Percentiles rank a stretch among this genome's conserved stretches.
These are phyloP conservation scores for Brachystomella parvula DNA, from an alignment of 1,140 invertebrate species.

Conservation along the genomic window DNA sequence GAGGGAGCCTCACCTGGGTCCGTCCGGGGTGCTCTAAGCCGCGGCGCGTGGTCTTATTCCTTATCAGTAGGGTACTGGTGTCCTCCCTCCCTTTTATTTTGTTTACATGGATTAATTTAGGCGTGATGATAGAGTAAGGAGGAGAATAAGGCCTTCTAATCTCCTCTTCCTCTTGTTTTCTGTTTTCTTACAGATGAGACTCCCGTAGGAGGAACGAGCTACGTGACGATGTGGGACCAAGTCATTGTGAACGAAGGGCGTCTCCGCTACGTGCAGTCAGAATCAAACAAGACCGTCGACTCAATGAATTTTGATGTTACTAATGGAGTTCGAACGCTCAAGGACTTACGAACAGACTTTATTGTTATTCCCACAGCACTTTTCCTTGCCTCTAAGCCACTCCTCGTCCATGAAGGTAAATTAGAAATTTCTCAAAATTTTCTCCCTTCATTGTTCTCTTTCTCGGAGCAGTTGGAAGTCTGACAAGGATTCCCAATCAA, in stretches of 20 bases:
- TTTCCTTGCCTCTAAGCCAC: constrained; percentile 39
- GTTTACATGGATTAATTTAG: constrained; percentile 6
- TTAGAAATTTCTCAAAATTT: background rate
- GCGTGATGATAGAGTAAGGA: constrained; percentile 3
- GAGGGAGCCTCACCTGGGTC: no score
- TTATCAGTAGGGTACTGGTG: background rate
- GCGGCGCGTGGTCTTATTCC: no score
- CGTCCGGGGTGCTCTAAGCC: background rate
- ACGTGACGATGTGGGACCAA: constrained; percentile 45
- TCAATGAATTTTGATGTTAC: constrained; percentile 49
- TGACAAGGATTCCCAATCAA: constrained; percentile 4
- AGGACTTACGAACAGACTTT: constrained; percentile 43
- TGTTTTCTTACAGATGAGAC: background rate
- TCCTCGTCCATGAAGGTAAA: constrained; percentile 38
- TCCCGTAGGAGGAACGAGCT: constrained; percentile 13
- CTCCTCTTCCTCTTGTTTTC: background rate
- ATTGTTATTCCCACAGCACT: constrained; percentile 45
- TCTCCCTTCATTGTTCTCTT: background rate
- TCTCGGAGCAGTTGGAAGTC: background rate
- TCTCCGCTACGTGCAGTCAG: constrained; percentile 46
- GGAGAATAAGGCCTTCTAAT: background rate
- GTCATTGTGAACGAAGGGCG: constrained; percentile 45
- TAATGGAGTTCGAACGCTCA: constrained; percentile 46
- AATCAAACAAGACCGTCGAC: constrained; percentile 43
- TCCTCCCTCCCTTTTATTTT: background rate